Percentiles rank a stretch among this genome's conserved stretches.
These are phyloP conservation scores for Corticium candelabrum DNA, from an alignment of 37 sponge, comb jelly and placozoan species.

Conservation along the genomic window DNA sequence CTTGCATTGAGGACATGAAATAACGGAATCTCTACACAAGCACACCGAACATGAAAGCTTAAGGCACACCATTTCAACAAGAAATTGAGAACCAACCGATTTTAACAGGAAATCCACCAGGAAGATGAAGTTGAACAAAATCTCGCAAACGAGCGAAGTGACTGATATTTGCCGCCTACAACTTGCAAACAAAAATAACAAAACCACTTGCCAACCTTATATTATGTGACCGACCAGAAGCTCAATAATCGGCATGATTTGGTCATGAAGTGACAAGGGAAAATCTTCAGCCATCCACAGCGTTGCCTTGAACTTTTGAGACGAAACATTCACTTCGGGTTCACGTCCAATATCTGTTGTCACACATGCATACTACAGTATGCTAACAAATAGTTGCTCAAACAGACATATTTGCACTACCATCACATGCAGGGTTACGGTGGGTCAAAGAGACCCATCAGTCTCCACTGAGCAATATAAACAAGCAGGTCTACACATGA, in stretches of 20 bases:
- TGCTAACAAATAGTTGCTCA: no score
- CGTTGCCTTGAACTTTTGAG: slow-evolving; percentile 85
- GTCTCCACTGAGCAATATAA: no score
- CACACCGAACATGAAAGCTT: background rate
- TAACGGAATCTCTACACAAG: slow-evolving; percentile 80
- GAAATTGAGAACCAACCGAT: slow-evolving; percentile 45
- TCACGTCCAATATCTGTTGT: slow-evolving; percentile 52
- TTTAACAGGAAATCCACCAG: slow-evolving; percentile 93
- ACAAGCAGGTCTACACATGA: no score
- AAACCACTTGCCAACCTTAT: background rate
- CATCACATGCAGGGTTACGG: no score
- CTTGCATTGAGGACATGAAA: slow-evolving; percentile 90
- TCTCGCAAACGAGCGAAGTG: slow-evolving; percentile 95
- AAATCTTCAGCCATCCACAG: slow-evolving; percentile 83
- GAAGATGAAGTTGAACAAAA: slow-evolving; percentile 90
- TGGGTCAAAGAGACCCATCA: no score
- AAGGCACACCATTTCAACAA: background rate
- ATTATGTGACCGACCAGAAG: slow-evolving; percentile 71
- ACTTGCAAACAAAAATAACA: background rate
- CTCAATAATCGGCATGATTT: slow-evolving; percentile 84
- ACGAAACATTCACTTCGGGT: slow-evolving; percentile 40
- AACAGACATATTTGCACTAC: no score
- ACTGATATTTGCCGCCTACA: slow-evolving; percentile 48
- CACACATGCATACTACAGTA: no score
- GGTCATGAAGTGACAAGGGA: slow-evolving; percentile 80